A percentile compares a stretch with the other conserved stretches of the same genome.
Evolutionary conservation across 2,797 vertebrate species (phyloP).

Genomic region (Morelia viridis): DNA sequence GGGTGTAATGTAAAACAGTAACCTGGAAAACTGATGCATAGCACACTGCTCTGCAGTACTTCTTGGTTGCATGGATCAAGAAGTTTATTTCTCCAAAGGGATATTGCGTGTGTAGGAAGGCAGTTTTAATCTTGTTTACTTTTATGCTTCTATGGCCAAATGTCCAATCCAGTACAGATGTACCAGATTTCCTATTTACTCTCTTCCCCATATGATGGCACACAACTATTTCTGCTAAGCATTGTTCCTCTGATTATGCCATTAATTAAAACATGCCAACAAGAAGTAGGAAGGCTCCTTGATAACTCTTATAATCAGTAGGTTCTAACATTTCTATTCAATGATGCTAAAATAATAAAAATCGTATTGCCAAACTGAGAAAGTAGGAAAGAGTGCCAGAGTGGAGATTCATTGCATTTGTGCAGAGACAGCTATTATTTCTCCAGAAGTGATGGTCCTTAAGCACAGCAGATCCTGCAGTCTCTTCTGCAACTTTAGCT

Average conservation of each 20-base stretch:
- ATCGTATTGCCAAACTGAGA: neutral
- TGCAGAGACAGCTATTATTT: constrained; percentile 48
- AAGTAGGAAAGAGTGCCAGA: neutral
- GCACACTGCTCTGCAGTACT: constrained; percentile 6
- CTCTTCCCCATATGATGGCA: constrained; percentile 39
- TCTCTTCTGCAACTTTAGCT: neutral
- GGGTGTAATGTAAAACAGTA: neutral
- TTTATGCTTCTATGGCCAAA: constrained; percentile 58
- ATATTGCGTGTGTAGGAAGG: constrained; percentile 25
- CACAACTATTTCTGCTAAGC: constrained; percentile 53
- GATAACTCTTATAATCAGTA: constrained; percentile 41
- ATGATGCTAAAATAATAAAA: neutral
- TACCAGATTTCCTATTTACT: constrained; percentile 40
- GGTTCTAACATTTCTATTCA: constrained; percentile 43
- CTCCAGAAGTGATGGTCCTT: constrained; percentile 50
- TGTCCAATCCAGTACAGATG: constrained; percentile 25
- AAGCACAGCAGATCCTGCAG: neutral
- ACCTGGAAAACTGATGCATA: neutral
- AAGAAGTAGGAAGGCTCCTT: constrained; percentile 55
- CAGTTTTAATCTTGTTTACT: constrained; percentile 33
- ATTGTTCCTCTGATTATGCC: constrained; percentile 44
- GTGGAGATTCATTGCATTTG: constrained; percentile 30
- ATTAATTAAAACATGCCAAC: constrained; percentile 58
- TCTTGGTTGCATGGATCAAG: neutral
- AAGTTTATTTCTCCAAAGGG: neutral